Conservation (phyloP, 2,113 vertebrate species). For the Silurus glanis region DNA sequence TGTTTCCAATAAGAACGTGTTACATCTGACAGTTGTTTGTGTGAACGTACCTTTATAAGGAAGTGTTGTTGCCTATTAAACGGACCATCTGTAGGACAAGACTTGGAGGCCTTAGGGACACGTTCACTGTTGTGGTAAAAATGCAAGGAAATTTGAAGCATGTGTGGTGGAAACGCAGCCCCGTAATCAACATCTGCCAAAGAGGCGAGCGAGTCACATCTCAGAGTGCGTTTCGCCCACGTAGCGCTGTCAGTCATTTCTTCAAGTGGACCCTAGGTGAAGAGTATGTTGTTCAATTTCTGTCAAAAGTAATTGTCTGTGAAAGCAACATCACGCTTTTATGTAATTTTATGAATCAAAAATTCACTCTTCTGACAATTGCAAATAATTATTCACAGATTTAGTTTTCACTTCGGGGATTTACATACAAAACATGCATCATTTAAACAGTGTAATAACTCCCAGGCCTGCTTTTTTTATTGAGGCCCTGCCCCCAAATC, state of each 20-base stretch:
- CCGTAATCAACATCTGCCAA: conserved; percentile 50
- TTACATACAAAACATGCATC: not conserved
- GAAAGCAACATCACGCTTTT: conserved; percentile 16
- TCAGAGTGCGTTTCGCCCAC: conserved; percentile 7
- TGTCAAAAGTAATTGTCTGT: conserved; percentile 23
- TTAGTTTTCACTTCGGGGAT: not conserved
- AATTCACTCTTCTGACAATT: not conserved
- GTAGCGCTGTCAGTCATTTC: conserved; percentile 44
- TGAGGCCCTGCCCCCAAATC: too few relatives aligned
- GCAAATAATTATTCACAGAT: conserved; percentile 28
- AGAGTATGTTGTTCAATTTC: conserved; percentile 3
- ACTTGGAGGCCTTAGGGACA: conserved; percentile 47
- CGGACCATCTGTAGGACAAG: conserved; percentile 57
- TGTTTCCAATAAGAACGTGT: conserved; percentile 55
- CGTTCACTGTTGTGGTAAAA: conserved; percentile 37
- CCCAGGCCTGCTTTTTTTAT: not conserved
- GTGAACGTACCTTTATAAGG: conserved; percentile 53
- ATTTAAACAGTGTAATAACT: not conserved
- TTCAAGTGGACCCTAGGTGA: conserved; percentile 28
- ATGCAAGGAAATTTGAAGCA: conserved; percentile 43
- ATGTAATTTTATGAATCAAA: conserved; percentile 21
- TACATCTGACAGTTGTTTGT: conserved; percentile 55
- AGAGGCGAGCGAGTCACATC: conserved; percentile 42
- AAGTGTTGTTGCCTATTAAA: conserved; percentile 54
- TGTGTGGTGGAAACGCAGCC: conserved; percentile 27